Conservation (phyloP, 2,113 vertebrate genomes). For the Crocuta crocuta region DNA sequence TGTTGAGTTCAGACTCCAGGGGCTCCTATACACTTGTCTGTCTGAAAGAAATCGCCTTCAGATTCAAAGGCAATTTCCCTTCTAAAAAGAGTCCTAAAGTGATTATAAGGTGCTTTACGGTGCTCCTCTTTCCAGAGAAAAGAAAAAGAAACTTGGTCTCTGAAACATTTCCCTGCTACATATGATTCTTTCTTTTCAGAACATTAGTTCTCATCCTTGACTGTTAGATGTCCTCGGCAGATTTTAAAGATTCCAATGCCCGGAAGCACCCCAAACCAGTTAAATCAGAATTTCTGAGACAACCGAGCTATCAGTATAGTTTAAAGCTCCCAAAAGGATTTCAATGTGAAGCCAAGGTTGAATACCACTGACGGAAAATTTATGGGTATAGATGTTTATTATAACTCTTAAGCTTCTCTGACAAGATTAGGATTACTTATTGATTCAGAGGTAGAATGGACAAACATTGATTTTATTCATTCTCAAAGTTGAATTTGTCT, state of each 20-base stretch:
- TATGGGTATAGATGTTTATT: not conserved
- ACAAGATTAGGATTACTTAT: not conserved
- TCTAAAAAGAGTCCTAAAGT: constrained; percentile 5
- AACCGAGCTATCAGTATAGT: not conserved
- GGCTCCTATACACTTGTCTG: not conserved
- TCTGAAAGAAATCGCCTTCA: constrained; percentile 52
- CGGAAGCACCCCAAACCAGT: not conserved
- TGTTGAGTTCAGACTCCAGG: not conserved
- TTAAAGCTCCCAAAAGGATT: not conserved
- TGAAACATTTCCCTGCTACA: not conserved
- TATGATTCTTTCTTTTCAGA: constrained; percentile 39
- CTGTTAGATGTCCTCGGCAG: not conserved
- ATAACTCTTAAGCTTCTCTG: not conserved
- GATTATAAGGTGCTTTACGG: not conserved
- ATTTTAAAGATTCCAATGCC: constrained; percentile 13
- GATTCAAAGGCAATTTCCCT: constrained; percentile 3
- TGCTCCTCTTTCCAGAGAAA: constrained; percentile 11
- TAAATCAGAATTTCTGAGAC: constrained; percentile 50
- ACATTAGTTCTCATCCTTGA: constrained; percentile 1
- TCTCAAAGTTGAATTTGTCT: not conserved
- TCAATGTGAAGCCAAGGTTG: not conserved
- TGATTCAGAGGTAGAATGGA: constrained; percentile 8
- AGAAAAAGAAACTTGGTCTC: constrained; percentile 47
- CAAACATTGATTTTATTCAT: not conserved
- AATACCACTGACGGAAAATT: constrained; percentile 39